Base-by-base conservation (phyloP, 2,113 vertebrate species). In the Mixornis gularis region DNA sequence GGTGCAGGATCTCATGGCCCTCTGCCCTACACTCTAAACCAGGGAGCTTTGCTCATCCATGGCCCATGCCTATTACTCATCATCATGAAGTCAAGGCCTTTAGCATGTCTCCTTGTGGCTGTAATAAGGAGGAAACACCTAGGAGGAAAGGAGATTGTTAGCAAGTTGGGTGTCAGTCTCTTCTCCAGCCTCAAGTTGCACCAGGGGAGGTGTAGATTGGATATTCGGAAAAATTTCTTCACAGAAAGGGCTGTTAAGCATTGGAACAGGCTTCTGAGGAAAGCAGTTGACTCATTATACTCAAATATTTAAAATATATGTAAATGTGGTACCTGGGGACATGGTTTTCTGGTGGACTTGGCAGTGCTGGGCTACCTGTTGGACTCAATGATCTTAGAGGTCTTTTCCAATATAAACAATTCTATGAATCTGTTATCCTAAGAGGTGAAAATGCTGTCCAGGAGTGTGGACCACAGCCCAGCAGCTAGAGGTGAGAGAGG, bases 131-230 rank as follows among this genome's bases (percentile, higher is more conserved):
- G 9, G 25, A 59, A 62, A 70, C 17, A 74, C 7, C 22, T 27
- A 73, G 16, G 6, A 51, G 13, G 60, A 73, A 40, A 68, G 59
- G 25, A 51, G 29, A 19, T 22, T 36, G 29, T 46, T 46, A 62
- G 18, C 0, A 0, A 78, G 9, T 22, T 51, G 36, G 9, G 10
- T 1, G 2, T 62, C 32, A 52, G 32, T n/a, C 26, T 56, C 25
- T 78, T 62, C 48, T 66, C 12, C 38, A 26, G 27, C 20, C 34
- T 44, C 36, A 55, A 20, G 26, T 7, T 63, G 22, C 4, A 13
- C 30, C 7, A n/a, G 19, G 10, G 24, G 14, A 63, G 12, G 8
- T 29, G n/a, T 44, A 56, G 25, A 16, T 17, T 46, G 22, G 16
- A 19, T 56, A 46, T 65, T 25, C 38, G 18, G 18, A 56, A 66